Evolutionary conservation across 2,113 vertebrate genomes (phyloP).

Genomic region (Gadus macrocephalus): DNA sequence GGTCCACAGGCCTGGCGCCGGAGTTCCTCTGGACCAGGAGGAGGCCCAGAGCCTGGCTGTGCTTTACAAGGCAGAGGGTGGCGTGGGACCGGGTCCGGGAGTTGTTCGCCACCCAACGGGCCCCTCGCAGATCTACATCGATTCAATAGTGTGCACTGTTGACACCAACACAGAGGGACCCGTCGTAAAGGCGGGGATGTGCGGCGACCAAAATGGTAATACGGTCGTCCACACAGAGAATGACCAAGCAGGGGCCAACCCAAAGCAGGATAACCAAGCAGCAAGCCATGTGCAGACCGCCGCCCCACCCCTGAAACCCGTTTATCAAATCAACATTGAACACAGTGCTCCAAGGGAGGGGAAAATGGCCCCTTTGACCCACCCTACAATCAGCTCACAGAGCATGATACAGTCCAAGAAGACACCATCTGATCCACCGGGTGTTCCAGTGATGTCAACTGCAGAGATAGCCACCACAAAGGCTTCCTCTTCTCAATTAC

Average conservation of each 20-base stretch:
- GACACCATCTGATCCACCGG: conserved; percentile 29
- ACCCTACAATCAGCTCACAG: conserved; percentile 19
- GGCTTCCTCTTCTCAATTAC: conserved; percentile 41
- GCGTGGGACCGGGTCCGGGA: conserved; percentile 1
- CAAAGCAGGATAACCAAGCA: conserved; percentile 47
- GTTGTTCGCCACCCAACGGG: conserved; percentile 11
- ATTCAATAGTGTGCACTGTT: conserved; percentile 3
- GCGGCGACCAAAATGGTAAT: conserved; percentile 30
- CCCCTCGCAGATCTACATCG: conserved; percentile 22
- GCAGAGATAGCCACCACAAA: conserved; percentile 33
- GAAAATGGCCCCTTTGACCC: conserved; percentile 1
- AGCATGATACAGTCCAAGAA: conserved; percentile 5
- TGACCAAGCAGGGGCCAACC: conserved; percentile 39
- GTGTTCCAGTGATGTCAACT: conserved; percentile 31
- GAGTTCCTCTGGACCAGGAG: conserved; percentile 44
- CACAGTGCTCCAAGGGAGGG: conserved; percentile 40
- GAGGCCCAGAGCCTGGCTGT: conserved; percentile 71
- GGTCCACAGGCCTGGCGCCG: conserved; percentile 46
- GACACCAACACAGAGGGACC: conserved; percentile 50
- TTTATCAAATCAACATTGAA: conserved; percentile 69
- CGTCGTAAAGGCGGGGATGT: conserved; percentile 53
- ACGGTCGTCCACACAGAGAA: conserved; percentile 43
- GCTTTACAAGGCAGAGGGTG: conserved; percentile 56
- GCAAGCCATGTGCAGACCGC: conserved; percentile 44
- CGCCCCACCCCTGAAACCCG: conserved; percentile 55